These are phyloP conservation scores for Ichneumon xanthorius DNA, from an alignment of 2,888 invertebrate genomes.

Conservation along the genomic window DNA sequence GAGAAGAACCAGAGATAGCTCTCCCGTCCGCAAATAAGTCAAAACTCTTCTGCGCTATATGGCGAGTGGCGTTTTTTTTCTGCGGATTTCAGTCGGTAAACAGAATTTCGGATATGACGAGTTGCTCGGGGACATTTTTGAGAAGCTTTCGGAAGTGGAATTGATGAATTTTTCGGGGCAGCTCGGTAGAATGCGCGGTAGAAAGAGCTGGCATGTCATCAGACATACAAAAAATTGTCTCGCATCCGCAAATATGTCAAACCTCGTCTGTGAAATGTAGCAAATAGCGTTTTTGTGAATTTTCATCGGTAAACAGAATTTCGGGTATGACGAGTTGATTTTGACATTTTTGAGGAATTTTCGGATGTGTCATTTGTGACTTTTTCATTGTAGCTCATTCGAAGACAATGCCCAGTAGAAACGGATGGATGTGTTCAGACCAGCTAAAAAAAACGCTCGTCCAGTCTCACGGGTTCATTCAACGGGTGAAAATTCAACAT, in stretches of 20 bases:
- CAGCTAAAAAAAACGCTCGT: not conserved
- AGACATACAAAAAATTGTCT: not conserved
- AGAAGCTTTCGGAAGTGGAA: not conserved
- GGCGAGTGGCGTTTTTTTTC: slow-evolving; percentile 1
- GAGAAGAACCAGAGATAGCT: slow-evolving; percentile 54
- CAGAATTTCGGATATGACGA: no score
- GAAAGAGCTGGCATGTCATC: not conserved
- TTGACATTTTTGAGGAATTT: slow-evolving; percentile 14
- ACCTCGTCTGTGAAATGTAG: no score
- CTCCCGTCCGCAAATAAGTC: slow-evolving; percentile 60
- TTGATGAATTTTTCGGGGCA: not conserved
- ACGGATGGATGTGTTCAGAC: not conserved
- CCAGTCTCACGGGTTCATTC: not conserved
- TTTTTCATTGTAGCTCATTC: not conserved
- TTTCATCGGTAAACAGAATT: not conserved
- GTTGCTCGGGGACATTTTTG: not conserved
- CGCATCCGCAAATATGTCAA: no score
- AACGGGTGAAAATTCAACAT: slow-evolving; percentile 55
- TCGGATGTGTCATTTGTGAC: not conserved
- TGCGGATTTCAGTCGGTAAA: slow-evolving; percentile 41
- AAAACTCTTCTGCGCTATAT: slow-evolving; percentile 46
- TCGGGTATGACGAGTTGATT: no score
- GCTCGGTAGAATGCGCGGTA: not conserved
- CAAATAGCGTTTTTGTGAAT: not conserved
- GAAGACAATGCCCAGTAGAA: not conserved